A percentile compares a stretch with the other conserved stretches of the same genome.
Evolutionary conservation across 2,113 vertebrate species (phyloP).

Genomic region (Raja brachyura): DNA sequence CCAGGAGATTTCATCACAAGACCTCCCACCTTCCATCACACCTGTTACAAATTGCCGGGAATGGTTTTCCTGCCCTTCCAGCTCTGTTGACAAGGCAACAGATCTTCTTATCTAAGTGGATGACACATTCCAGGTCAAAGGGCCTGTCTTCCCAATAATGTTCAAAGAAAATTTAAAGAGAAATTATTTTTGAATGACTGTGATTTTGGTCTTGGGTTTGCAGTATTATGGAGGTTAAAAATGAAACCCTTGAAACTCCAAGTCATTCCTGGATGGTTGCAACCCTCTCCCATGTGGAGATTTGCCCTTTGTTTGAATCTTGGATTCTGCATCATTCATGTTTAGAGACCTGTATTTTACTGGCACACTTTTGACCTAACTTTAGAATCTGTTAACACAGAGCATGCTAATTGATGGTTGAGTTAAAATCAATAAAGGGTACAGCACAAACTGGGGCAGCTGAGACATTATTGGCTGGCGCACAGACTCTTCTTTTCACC

Average conservation of each 20-base stretch:
- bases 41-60: too few relatives aligned
- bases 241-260: neutral
- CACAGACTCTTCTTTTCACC: constrained; percentile 20
- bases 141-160: neutral
- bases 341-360: neutral
- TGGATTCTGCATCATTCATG: neutral
- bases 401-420: neutral
- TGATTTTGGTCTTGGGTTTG: neutral
- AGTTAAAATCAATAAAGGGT: neutral
- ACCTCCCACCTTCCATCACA: neutral
- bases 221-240: neutral
- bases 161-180: neutral
- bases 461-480: neutral
- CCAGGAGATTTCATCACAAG: neutral
- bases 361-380: neutral
- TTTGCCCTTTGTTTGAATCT: neutral
- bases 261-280: neutral
- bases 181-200: neutral
- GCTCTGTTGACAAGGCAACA: neutral
- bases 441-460: neutral
- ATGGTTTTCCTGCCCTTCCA: neutral
- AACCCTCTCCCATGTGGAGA: neutral
- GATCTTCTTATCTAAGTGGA: neutral
- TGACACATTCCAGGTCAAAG: neutral
- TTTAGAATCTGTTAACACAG: neutral